Conservation (phyloP, 2,797 vertebrate genomes). For the Premnoplex brunnescens region DNA sequence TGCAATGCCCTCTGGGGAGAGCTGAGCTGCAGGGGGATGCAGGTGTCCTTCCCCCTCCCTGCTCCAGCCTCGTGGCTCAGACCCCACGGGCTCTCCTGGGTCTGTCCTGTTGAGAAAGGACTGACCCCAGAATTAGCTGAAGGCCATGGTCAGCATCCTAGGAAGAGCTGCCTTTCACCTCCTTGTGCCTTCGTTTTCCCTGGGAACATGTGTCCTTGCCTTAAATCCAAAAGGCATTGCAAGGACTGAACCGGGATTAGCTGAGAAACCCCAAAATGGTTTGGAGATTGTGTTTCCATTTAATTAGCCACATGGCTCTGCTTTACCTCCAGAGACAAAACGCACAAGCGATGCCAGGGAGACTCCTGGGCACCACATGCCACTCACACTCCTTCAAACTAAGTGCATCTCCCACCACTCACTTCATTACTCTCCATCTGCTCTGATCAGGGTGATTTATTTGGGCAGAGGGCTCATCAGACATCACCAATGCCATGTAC, state of each 20-base stretch:
- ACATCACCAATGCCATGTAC: not conserved
- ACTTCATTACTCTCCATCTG: not conserved
- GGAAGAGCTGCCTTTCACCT: not conserved
- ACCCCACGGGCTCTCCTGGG: not conserved
- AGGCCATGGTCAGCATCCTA: not conserved
- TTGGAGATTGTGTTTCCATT: not conserved
- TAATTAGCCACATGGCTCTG: not conserved
- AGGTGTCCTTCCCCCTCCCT: not conserved
- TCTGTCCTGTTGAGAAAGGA: not conserved
- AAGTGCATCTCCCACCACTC: not conserved
- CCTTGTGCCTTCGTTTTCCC: accelerated
- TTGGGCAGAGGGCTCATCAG: not conserved
- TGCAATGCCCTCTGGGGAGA: slow-evolving; percentile 1
- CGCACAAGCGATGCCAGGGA: accelerated
- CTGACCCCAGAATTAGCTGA: not conserved
- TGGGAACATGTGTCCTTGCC: not conserved
- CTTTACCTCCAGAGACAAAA: not conserved
- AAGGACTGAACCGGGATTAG: not conserved
- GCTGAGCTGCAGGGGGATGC: accelerated
- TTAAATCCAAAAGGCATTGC: not conserved
- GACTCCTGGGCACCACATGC: not conserved
- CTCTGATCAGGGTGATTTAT: accelerated
- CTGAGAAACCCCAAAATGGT: not conserved
- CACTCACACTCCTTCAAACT: not conserved
- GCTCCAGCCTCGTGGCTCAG: accelerated